Conservation (phyloP, 2,888 invertebrate genomes). For the Magallana nippona region DNA sequence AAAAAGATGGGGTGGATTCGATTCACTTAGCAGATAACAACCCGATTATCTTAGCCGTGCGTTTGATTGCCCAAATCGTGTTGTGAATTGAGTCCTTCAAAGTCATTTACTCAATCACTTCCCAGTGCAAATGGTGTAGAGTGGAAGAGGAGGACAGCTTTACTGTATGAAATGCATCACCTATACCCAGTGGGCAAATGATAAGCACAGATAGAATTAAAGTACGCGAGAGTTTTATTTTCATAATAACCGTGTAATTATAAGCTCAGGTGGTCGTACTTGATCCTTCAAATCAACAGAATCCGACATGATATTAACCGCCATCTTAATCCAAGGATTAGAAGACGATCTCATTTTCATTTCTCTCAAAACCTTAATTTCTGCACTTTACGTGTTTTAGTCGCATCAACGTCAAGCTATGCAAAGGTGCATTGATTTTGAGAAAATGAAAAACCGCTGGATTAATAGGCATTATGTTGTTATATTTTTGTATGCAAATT, state of each 20-base stretch:
- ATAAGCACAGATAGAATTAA: background rate
- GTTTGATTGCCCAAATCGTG: constrained; percentile 16
- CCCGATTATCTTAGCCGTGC: background rate
- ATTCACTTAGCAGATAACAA: background rate
- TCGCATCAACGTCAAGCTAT: background rate
- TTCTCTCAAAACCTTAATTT: background rate
- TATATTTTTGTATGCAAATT: constrained; percentile 29
- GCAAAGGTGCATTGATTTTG: background rate
- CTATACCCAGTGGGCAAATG: background rate
- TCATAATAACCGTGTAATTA: background rate
- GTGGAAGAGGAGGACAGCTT: background rate
- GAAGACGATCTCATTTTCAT: background rate
- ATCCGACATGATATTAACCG: background rate
- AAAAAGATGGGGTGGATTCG: constrained; percentile 2
- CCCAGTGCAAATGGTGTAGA: background rate
- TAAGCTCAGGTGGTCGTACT: background rate
- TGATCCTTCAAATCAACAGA: background rate
- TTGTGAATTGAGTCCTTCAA: background rate
- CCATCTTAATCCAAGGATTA: background rate
- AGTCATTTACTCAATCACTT: background rate
- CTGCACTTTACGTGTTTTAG: constrained; percentile 8
- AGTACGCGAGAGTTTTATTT: background rate
- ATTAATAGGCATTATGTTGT: constrained; percentile 4
- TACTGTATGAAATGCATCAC: background rate
- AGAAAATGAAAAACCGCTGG: background rate